Evolutionary conservation across 30 jellyfish, hydroid and myxozoan species (phyloP).

Genomic region (Hydra vulgaris): DNA sequence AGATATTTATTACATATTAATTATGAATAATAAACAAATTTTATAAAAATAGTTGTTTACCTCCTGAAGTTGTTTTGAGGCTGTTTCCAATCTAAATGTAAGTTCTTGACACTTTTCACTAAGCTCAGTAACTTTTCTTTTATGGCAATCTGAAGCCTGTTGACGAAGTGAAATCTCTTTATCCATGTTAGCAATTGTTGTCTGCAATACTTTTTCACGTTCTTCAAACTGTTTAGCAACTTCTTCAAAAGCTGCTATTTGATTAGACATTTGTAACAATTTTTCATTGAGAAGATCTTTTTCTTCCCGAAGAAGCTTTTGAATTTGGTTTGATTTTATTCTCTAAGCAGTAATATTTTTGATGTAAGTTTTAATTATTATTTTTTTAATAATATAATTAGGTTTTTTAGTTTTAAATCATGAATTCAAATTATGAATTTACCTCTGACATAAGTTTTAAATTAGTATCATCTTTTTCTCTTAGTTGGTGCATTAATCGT

Average conservation of each 20-base stretch:
- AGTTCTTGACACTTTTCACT: constrained; percentile 70
- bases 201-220: constrained; percentile 74
- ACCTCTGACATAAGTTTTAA: constrained; percentile 92
- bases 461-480: constrained; percentile 92
- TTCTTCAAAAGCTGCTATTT: constrained; percentile 74
- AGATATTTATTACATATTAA: too few relatives aligned
- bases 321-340: constrained; percentile 87
- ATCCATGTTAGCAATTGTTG: constrained; percentile 71
- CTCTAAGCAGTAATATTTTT: constrained; percentile 28
- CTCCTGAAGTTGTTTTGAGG: constrained; percentile 60
- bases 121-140: constrained; percentile 68
- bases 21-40: too few relatives aligned
- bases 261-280: constrained; percentile 33
- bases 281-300: constrained; percentile 76
- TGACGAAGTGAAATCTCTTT: constrained; percentile 60
- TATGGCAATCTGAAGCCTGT: constrained; percentile 91
- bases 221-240: constrained; percentile 71
- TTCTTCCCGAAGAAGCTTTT: constrained; percentile 77
- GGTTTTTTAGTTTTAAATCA: background rate
- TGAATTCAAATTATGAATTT: too few relatives aligned
- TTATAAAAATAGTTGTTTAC: too few relatives aligned
- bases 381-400: too few relatives aligned
- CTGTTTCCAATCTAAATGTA: constrained; percentile 46
- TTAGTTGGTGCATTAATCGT: constrained; percentile 85
- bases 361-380: too few relatives aligned